A percentile compares a stretch with the other conserved stretches of the same genome.
Conservation (phyloP, 1,140 invertebrate species). For the Drosophila burlai region DNA sequence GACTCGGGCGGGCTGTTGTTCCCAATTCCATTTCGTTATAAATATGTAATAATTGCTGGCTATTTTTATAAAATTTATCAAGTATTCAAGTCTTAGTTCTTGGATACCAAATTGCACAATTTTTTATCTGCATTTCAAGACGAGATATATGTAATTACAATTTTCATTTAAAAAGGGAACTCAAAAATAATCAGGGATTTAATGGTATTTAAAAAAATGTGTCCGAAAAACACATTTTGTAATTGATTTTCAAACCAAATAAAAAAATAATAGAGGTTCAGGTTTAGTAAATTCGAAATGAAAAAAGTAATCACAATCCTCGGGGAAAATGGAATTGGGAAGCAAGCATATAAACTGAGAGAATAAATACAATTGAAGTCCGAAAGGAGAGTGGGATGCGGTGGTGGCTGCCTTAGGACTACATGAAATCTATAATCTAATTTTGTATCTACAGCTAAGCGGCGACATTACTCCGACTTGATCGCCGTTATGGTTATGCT, state of each 20-base stretch:
- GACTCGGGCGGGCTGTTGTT: constrained; percentile 7
- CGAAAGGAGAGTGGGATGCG: background rate
- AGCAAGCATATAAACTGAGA: background rate
- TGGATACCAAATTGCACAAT: constrained; percentile 11
- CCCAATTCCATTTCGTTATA: constrained; percentile 10
- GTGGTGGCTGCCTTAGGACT: constrained; percentile 37
- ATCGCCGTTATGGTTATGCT: constrained; percentile 84
- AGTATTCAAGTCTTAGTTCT: constrained; percentile 1
- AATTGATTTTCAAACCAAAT: background rate
- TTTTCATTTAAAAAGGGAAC: background rate
- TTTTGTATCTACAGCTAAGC: constrained; percentile 15
- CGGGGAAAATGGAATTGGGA: background rate
- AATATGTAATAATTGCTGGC: background rate
- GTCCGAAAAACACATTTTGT: background rate
- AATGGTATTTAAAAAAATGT: background rate
- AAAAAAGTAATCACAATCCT: background rate
- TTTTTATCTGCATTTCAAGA: background rate
- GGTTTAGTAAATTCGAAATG: background rate
- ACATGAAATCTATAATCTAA: constrained; percentile 25
- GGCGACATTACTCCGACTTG: constrained; percentile 61
- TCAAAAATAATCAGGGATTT: background rate
- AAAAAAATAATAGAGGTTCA: too few species aligned
- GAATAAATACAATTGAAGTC: constrained; percentile 58
- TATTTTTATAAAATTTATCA: background rate
- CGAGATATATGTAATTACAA: background rate